Evolutionary conservation across 1,140 invertebrate species (phyloP).

Genomic region (Cotesia chilonis): DNA sequence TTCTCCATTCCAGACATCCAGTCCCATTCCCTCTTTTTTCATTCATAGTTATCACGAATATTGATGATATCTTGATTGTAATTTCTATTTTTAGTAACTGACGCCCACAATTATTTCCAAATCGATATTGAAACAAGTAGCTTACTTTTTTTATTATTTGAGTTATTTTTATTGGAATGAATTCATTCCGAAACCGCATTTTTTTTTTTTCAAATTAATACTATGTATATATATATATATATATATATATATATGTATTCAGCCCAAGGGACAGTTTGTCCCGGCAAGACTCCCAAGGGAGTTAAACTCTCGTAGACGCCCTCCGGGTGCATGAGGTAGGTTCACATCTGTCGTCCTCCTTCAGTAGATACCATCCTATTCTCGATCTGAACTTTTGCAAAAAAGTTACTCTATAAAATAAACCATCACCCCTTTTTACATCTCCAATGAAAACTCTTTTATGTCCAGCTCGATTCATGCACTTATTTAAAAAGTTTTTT

Average conservation of each 20-base stretch:
- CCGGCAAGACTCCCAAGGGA: constrained; percentile 58
- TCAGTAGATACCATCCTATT: constrained; percentile 20
- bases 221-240: not conserved
- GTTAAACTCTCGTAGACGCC: constrained; percentile 16
- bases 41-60: too few species aligned
- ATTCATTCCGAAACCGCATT: not conserved
- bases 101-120: too few species aligned
- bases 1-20: not conserved
- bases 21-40: not conserved
- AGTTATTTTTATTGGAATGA: not conserved
- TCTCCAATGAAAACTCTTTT: too few species aligned
- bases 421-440: not conserved
- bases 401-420: constrained; percentile 16
- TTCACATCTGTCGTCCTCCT: constrained; percentile 59
- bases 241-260: not conserved
- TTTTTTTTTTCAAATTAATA: constrained; percentile 14
- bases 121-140: not conserved
- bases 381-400: constrained; percentile 40
- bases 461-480: too few species aligned
- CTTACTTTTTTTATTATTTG: not conserved
- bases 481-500: too few species aligned
- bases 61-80: too few species aligned
- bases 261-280: constrained; percentile 60
- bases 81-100: too few species aligned
- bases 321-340: constrained; percentile 34